Evolutionary conservation across 2,888 invertebrate genomes (phyloP).

Genomic region (Aphidoletes aphidimyza): DNA sequence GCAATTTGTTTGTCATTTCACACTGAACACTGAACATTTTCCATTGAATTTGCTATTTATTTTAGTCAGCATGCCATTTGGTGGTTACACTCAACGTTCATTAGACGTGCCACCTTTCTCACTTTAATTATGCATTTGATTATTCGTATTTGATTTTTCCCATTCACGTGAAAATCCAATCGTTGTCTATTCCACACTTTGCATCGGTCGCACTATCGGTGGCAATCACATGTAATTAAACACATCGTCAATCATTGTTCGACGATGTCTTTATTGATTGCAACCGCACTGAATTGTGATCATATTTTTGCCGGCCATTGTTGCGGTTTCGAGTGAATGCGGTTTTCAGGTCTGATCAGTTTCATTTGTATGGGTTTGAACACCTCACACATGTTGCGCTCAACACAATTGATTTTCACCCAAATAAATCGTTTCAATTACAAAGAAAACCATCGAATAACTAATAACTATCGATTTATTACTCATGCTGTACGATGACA

Average conservation of each 20-base stretch:
- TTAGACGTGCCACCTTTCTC: conserved; percentile 25
- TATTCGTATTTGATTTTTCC: not conserved
- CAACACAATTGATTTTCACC: conserved; percentile 27
- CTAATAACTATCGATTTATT: conserved; percentile 32
- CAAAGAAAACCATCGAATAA: not conserved
- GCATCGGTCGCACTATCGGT: too few species aligned
- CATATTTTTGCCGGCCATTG: not conserved
- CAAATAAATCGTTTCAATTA: not conserved
- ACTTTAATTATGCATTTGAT: conserved; percentile 23
- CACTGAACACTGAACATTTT: not conserved
- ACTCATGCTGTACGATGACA: not conserved
- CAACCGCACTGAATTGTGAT: not conserved
- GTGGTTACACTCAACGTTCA: not conserved
- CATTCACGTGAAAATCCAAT: not conserved
- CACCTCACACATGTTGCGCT: not conserved
- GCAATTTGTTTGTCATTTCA: conserved; percentile 11
- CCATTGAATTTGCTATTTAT: not conserved
- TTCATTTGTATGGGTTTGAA: too few species aligned
- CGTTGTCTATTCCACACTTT: too few species aligned
- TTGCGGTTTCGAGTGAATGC: not conserved
- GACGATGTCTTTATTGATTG: not conserved
- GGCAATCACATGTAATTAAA: conserved; percentile 37
- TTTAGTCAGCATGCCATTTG: not conserved
- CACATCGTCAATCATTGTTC: not conserved
- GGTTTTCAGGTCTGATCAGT: not conserved